phyloP scores from a whole-genome alignment of 2,888 invertebrate species.

The Orgyia antiqua region DNA sequence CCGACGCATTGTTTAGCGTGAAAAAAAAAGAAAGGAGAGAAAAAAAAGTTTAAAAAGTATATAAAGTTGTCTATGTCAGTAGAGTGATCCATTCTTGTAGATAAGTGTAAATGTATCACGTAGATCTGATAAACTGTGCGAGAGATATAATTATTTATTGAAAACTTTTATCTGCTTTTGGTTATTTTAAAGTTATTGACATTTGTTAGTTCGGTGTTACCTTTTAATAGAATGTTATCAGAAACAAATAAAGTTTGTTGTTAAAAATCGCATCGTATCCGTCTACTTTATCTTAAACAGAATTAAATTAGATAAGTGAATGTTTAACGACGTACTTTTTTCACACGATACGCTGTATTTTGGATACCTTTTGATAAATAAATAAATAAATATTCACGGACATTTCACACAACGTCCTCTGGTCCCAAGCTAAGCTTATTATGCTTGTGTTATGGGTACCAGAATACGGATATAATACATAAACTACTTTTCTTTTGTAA shows the following conservation, averaged over 20 bases:
- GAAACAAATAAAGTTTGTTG: not conserved
- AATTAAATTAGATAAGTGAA: no score
- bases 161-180: conserved; percentile 4
- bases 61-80: conserved; percentile 49
- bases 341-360: no score
- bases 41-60: conserved; percentile 30
- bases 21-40: conserved; percentile 33
- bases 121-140: conserved; percentile 9
- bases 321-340: no score
- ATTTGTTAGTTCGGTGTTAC: not conserved
- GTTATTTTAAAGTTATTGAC: conserved; percentile 17
- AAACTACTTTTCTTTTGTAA: no score
- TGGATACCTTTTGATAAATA: no score
- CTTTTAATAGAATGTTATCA: conserved; percentile 6
- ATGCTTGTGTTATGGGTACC: no score
- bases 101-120: conserved; percentile 21
- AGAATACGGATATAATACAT: no score
- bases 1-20: conserved; percentile 53
- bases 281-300: no score
- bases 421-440: no score
- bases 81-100: conserved; percentile 26
- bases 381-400: no score
- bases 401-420: no score
- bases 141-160: conserved; percentile 23
- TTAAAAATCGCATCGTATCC: not conserved